These are phyloP conservation scores for Simalia tracyae DNA, from an alignment of 2,797 vertebrate genomes.

Conservation along the genomic window DNA sequence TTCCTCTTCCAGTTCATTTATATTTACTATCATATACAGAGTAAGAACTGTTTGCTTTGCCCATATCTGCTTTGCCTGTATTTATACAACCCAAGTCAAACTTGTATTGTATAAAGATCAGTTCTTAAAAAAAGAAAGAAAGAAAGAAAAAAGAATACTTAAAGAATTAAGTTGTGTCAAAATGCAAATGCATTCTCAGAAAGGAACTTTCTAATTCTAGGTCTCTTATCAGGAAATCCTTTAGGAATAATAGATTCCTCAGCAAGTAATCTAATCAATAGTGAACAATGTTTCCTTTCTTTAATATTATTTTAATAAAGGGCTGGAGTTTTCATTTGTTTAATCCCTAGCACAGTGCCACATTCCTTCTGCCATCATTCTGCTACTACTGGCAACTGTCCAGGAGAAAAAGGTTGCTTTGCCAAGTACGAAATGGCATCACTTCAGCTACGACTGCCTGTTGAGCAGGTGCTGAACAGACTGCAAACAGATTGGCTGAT, in stretches of 20 bases:
- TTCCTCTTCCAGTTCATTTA: conserved; percentile 4
- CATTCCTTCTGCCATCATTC: conserved; percentile 20
- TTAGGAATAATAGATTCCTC: neutral
- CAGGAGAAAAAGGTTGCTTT: neutral
- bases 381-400: conserved; percentile 24
- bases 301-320: conserved; percentile 14
- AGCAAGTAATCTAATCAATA: conserved; percentile 19
- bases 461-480: conserved; percentile 31
- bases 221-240: neutral
- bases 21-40: neutral
- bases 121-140: neutral
- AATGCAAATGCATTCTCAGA: neutral
- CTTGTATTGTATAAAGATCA: neutral
- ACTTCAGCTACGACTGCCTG: conserved; percentile 34
- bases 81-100: neutral
- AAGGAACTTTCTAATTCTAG: neutral
- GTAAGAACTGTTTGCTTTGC: neutral
- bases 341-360: conserved; percentile 23
- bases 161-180: neutral
- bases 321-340: conserved; percentile 37
- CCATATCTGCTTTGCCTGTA: neutral
- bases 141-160: neutral
- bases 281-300: neutral
- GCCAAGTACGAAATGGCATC: neutral
- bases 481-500: conserved; percentile 38